Base-by-base conservation (phyloP, 2,797 vertebrate species). In the Clangula hyemalis region DNA sequence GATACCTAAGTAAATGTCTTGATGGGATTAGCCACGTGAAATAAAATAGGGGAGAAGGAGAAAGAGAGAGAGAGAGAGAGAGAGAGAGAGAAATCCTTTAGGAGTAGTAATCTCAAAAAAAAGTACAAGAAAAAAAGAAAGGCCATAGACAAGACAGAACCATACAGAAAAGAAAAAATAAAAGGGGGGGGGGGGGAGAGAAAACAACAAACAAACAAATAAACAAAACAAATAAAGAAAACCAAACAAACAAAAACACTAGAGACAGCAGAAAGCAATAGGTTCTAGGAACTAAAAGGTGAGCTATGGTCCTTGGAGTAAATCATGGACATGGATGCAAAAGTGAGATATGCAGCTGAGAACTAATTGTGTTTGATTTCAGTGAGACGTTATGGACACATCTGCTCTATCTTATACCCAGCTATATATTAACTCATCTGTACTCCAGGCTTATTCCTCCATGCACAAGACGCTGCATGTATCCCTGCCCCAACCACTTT, bases 31-130 rank as follows among this genome's bases (percentile, higher is more conserved):
- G n/a, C 4, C 18, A 79, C 8, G 28, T 66, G 41, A 85, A 34
- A 58, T 60, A 53, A 75, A 69, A 9, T 25, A 4, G 30, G 39
- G 4, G 3, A 1, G 0, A 6, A 2, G 3, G 1, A 34, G 28
- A 6, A 4, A 21, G 10, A n/a, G 5, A 43, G 13, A 51, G 16
- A 38, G 12, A 49, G 3, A n/a, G 2, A 36, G 34, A 36, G 34
- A 36, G 36, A 36, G 36, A 78, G 28, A 80, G 69, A 34, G 14
- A 56, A 24, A 24, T 4, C 13, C 3, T 51, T 71, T 60, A 71
- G 43, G 25, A 66, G 51, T 7, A 25, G 70, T 85, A 2, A 0
- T 18, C 41, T 86, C 73, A 60, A 45, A 80, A 93, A 93, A 68
- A 94, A 64, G 21, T 19, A 61, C 19, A 39, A 69, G 34, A 80